Evolutionary conservation across 2,888 invertebrate species (phyloP), one percentile per base, ranked within the genome.

Genomic region (Hyppa rectilinea): DNA sequence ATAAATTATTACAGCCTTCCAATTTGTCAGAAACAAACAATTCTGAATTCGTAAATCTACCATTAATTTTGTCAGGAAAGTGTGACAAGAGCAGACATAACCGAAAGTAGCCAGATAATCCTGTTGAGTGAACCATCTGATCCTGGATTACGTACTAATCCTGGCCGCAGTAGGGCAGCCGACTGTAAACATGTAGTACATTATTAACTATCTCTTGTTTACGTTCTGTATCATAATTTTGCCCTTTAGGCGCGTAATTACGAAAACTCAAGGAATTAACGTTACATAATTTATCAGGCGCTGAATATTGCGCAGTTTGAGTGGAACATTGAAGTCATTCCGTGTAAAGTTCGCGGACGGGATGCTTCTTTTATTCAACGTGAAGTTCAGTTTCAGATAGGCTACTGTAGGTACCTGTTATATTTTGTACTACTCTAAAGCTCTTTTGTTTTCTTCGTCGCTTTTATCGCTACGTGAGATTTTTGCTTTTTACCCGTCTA

Each of bases 231-330:
- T 76, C 40, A 69, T 65, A 71, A 70, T 70, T 36, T 61, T 72
- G 64, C 67, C 65, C 43, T 71, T 80, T 71, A 66, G 73, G 53
- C 43, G 20, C 26, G 64, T 78, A 78, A 76, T 77, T 78, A 74
- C 40, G 55, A 63, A 76, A 72, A 68, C 69, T 81, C 53, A 36
- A 59, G 40, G 75, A 79, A 80, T 83, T 73, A 79, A 75, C 43
- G 58, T 71, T 82, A 61, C 72, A 82, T 83, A 76, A 81, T 82
- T 83, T 69, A 84, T 82, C 61, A 73, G 64, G 61, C 63, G 56
- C 49, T 67, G 75, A 77, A 73, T 71, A 67, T 75, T 62, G 67
- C 56, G 52, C 59, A 65, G 64, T 84, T 75, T 68, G 55, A 71
- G 71, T 67, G 67, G 29, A 69, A 52, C 29, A 56, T 83, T 74